Evolutionary conservation across 2,888 invertebrate genomes (phyloP), one percentile per base, ranked within the genome.

Genomic region (Rhagonycha lutea): DNA sequence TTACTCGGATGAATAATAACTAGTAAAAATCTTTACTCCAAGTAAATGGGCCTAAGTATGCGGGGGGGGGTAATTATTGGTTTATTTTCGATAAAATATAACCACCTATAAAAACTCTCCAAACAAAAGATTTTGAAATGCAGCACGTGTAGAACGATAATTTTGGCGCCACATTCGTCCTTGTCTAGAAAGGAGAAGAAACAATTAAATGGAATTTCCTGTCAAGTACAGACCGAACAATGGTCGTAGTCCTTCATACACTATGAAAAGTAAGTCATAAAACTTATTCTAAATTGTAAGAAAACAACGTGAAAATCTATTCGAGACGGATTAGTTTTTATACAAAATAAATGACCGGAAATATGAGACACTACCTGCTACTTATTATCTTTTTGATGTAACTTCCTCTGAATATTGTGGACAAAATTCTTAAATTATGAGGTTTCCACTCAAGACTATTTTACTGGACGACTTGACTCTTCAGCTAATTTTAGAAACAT

Each of bases 131-230:
- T 32, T 32, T 32, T 32, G 32, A 32, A 32, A 32, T 76, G 69
- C 73, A 60, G 65, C 68, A 73, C 72, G 61, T 67, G 76, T 73
- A 61, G 61, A 18, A 61, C 23, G 69, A 70, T 76, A 73, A 76
- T 76, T 70, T 76, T 70, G 76, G 76, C 76, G 76, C 76, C 76
- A 69, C 47, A 62, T 70, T 73, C 70, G 73, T 76, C 76, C 76
- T 76, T 73, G 73, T 72, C 70, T 70, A 68, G 68, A n/a, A 47
- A 69, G 61, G 70, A 76, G 12, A 8, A 47, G 47, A 47, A n/a
- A 47, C 47, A 47, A 76, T 72, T 70, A 75, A 72, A 69, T 72
- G 73, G 68, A 47, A 76, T 73, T 76, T 76, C 76, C 76, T 23
- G 70, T 60, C 24, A 26, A 18, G 26, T 11, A 47, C 29, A 47